phyloP scores from a whole-genome alignment of 2,797 vertebrate species.

The Gorsachius magnificus region DNA sequence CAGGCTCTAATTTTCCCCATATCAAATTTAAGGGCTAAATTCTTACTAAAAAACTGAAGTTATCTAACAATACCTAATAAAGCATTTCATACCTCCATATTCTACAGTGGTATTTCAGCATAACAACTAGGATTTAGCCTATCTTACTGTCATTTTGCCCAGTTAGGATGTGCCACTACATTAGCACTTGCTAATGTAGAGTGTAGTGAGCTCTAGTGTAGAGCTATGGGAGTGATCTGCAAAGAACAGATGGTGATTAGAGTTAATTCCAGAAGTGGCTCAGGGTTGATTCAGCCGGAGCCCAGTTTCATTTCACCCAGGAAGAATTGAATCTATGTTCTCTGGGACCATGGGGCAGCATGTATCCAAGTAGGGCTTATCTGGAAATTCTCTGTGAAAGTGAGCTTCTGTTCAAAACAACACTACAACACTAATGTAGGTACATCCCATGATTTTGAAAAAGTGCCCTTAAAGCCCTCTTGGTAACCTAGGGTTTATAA shows the following conservation, averaged over 20 bases:
- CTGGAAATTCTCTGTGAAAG: neutral
- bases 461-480: neutral
- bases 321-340: neutral
- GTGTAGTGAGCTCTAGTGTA: no score
- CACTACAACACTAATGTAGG: neutral
- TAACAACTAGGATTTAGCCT: neutral
- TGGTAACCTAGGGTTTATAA: neutral
- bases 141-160: neutral
- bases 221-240: neutral
- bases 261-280: neutral
- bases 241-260: neutral
- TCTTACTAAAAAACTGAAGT: neutral
- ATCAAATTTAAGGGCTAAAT: neutral
- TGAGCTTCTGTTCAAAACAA: neutral
- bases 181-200: no score
- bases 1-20: neutral
- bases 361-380: neutral
- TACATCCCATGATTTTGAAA: neutral
- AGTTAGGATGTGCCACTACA: neutral
- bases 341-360: fast-evolving
- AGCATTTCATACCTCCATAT: neutral
- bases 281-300: neutral
- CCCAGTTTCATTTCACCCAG: neutral
- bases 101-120: neutral
- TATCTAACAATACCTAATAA: neutral